Evolutionary conservation across 2,113 vertebrate genomes (phyloP).

Genomic region (Zapus hudsonius): DNA sequence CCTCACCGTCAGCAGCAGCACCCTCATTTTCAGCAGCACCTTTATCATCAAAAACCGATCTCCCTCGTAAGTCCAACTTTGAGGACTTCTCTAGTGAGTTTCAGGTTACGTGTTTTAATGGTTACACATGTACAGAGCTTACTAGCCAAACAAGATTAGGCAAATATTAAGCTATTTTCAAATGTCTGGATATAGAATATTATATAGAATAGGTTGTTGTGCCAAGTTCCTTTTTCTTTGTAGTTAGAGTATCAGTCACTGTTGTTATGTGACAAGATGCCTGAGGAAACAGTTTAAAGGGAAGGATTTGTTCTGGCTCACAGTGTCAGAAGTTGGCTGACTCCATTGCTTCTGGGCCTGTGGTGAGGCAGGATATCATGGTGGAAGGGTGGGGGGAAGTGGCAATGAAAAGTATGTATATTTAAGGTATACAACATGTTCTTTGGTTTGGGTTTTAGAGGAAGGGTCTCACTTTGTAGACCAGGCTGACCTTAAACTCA

Average conservation of each 20-base stretch:
- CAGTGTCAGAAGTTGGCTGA: background rate
- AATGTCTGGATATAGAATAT: background rate
- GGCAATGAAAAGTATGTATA: too few relatives aligned
- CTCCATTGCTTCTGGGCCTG: background rate
- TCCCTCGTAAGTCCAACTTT: slow-evolving; percentile 25
- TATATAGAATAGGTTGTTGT: background rate
- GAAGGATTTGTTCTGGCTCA: background rate
- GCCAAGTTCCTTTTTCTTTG: background rate
- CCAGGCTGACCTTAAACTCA: too few relatives aligned
- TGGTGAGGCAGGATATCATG: background rate
- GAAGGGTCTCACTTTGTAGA: too few relatives aligned
- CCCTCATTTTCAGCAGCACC: too few relatives aligned
- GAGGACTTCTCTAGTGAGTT: background rate
- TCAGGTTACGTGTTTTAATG: background rate
- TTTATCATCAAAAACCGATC: background rate
- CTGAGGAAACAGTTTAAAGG: background rate
- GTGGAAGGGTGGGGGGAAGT: background rate
- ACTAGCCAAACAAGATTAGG: background rate
- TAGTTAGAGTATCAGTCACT: background rate
- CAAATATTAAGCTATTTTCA: background rate
- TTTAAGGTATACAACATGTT: too few relatives aligned
- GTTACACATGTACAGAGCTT: background rate
- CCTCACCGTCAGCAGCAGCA: too few relatives aligned
- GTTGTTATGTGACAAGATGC: background rate
- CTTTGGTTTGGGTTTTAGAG: too few relatives aligned